Base-by-base conservation (phyloP, 2,113 vertebrate genomes). In the Myodes glareolus region DNA sequence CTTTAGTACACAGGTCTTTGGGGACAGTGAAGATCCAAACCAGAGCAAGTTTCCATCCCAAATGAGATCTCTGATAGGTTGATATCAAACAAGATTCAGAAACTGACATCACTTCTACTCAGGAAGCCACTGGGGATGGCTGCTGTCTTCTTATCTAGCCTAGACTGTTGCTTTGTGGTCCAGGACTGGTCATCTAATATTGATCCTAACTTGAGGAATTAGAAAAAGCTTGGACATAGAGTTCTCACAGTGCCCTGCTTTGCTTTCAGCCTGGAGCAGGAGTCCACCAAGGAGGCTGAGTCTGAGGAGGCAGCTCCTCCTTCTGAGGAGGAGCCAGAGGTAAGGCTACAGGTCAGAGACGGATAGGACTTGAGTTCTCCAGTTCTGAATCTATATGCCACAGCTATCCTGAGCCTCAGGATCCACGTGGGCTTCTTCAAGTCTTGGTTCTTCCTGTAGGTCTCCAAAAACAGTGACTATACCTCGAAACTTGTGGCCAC, bases 401-500 rank as follows among this genome's bases (percentile, higher is more conserved):
- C 4, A 1, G 33, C n/a, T 3, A 1, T 27, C 68, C 63, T 36
- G 31, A 19, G 27, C 89, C 80, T 45, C 3, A 4, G 55, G 52
- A 39, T 78, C 78, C 55, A 1, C 7, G 39, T 61, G 0, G 77
- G 85, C 87, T 55, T 47, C 63, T 88, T 68, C 36, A 21, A 19
- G 33, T 36, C 47, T 52, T 81, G 92, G 31, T 75, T 96, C 94
- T 97, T 95, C 61, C 95, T 86, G 0, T 93, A 99, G 98, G 88
- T 81, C 58, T 67, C 91, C 36, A 96, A 95, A 50, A 96, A 87
- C 0, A 33, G 36, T 0, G 76, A 2, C 19, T 97, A 94, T 73
- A 87, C 36, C 36, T 67, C 25, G 1, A 88, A 0, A 1, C 90
- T 95, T 92, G 93, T 63, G n/a, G 39, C 2, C 0, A 13, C 52